A percentile compares a stretch with the other conserved stretches of the same genome.
These are phyloP conservation scores for Brienomyrus longianalis DNA, from an alignment of 2,113 vertebrate genomes.

Conservation along the genomic window DNA sequence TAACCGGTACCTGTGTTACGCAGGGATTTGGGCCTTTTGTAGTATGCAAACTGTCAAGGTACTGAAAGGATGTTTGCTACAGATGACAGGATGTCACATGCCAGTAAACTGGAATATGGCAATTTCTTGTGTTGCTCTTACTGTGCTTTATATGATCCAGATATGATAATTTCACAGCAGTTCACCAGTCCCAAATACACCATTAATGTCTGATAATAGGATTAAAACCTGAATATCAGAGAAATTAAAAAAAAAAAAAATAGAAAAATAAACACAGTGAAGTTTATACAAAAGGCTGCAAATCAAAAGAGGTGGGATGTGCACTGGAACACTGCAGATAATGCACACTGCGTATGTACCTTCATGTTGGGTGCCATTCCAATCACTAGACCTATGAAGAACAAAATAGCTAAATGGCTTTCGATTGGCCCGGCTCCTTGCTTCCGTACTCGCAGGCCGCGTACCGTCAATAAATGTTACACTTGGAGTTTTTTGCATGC, in stretches of 20 bases:
- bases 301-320: slow-evolving; percentile 14
- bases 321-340: slow-evolving; percentile 36
- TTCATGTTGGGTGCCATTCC: slow-evolving; percentile 32
- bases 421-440: neutral
- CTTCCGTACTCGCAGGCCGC: neutral
- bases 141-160: slow-evolving; percentile 14
- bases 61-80: slow-evolving; percentile 2
- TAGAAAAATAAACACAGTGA: slow-evolving; percentile 30
- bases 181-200: slow-evolving; percentile 19
- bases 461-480: slow-evolving; percentile 34
- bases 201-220: slow-evolving; percentile 37
- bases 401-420: slow-evolving; percentile 28
- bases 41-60: neutral
- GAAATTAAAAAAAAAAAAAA: slow-evolving; percentile 35
- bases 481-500: slow-evolving; percentile 33
- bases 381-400: slow-evolving; percentile 35
- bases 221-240: slow-evolving; percentile 44
- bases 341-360: slow-evolving; percentile 43
- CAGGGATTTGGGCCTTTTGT: neutral
- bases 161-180: neutral
- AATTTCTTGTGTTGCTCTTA: neutral
- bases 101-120: neutral
- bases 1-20: neutral
- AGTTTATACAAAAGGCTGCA: slow-evolving; percentile 19
- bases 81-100: slow-evolving; percentile 5